Percentiles rank a stretch among this genome's conserved stretches.
phyloP scores from a whole-genome alignment of 1,140 invertebrate species.

The Armadillidium nasatum region DNA sequence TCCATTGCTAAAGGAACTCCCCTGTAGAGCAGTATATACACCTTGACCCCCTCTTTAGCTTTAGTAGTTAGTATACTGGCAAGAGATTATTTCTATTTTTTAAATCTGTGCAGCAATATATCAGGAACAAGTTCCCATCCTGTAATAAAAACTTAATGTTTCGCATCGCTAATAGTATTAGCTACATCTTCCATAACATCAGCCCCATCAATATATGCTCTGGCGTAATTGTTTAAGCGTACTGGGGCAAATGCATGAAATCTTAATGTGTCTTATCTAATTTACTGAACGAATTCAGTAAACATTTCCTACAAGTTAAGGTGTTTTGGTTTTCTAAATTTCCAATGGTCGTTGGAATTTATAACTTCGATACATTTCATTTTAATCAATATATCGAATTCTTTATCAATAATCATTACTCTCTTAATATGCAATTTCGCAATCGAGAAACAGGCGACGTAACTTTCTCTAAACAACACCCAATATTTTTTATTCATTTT shows the following conservation, averaged over 20 bases:
- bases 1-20: slow-evolving; percentile 24
- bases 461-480: background rate
- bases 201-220: background rate
- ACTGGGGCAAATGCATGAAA: background rate
- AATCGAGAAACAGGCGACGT: background rate
- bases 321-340: background rate
- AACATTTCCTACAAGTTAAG: background rate
- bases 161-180: background rate
- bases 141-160: background rate
- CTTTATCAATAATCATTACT: background rate
- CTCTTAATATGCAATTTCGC: background rate
- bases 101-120: background rate
- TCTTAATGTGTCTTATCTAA: background rate
- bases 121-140: background rate
- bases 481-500: background rate
- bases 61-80: slow-evolving; percentile 20
- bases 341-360: background rate
- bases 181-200: slow-evolving; percentile 6
- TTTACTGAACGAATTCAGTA: background rate
- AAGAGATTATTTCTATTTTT: background rate
- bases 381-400: background rate
- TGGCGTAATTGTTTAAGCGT: background rate
- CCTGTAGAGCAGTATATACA: slow-evolving; percentile 28
- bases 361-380: background rate
- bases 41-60: slow-evolving; percentile 24